Conservation (phyloP, 2,797 vertebrate species). For the Echiichthys vipera region DNA sequence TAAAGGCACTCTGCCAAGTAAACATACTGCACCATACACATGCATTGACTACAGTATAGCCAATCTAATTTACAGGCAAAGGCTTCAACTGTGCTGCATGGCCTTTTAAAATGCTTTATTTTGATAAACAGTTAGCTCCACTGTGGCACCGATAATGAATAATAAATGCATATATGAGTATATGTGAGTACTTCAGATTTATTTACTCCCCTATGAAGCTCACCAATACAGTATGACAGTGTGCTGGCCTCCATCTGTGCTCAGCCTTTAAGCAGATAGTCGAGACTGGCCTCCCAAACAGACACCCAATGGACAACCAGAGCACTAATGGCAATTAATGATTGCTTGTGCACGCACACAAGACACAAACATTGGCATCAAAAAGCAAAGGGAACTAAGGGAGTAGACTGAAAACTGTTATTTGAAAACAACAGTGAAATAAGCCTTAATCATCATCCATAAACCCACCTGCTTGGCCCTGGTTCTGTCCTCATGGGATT, state of each 20-base stretch:
- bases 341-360: slow-evolving; percentile 15
- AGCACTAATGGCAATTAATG: slow-evolving; percentile 67
- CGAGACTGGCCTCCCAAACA: slow-evolving; percentile 63
- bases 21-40: slow-evolving; percentile 41
- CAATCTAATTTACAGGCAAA: slow-evolving; percentile 49
- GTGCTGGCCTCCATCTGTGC: slow-evolving; percentile 54
- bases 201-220: slow-evolving; percentile 57
- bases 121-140: slow-evolving; percentile 67
- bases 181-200: slow-evolving; percentile 64
- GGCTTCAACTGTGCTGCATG: slow-evolving; percentile 26
- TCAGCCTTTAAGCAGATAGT: slow-evolving; percentile 62
- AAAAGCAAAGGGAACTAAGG: slow-evolving; percentile 31
- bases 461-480: slow-evolving; percentile 87
- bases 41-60: slow-evolving; percentile 17
- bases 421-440: slow-evolving; percentile 25
- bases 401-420: slow-evolving; percentile 6
- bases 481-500: slow-evolving; percentile 85
- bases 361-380: slow-evolving; percentile 24
- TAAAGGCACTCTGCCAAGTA: slow-evolving; percentile 59
- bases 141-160: slow-evolving; percentile 71
- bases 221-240: slow-evolving; percentile 40
- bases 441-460: not conserved
- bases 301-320: slow-evolving; percentile 43
- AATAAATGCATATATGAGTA: slow-evolving; percentile 73
- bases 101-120: slow-evolving; percentile 59